A percentile compares a stretch with the other conserved stretches of the same genome.
Evolutionary conservation across 2,888 invertebrate species (phyloP).

Genomic region (Platycnemis pennipes): DNA sequence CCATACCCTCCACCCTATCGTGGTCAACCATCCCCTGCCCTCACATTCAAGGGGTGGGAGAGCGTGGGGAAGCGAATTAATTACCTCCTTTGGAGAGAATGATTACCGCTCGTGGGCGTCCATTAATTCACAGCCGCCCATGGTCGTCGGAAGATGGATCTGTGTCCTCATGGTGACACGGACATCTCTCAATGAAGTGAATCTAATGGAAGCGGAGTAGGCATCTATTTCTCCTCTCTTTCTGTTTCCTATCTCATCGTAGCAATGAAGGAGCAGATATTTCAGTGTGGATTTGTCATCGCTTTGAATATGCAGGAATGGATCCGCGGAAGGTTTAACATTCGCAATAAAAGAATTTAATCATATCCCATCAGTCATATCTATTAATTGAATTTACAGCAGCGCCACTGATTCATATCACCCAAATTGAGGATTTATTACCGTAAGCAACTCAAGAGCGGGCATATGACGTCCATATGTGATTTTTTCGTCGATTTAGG

Average conservation of each 20-base stretch:
- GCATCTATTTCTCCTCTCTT: not conserved
- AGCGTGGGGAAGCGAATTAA: not conserved
- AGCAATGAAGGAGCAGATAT: not conserved
- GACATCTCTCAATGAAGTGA: not conserved
- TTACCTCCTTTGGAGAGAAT: not conserved
- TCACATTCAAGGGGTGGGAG: not conserved
- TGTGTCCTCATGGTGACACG: not conserved
- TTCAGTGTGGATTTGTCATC: not conserved
- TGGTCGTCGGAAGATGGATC: conserved; percentile 6
- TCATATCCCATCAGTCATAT: no score
- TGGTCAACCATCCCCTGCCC: no score
- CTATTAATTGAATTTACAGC: no score
- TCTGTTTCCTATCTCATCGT: not conserved
- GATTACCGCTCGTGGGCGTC: not conserved
- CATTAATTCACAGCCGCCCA: not conserved
- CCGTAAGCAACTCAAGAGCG: no score
- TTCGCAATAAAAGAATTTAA: no score
- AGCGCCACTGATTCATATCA: no score
- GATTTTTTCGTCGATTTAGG: no score
- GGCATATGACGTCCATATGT: no score
- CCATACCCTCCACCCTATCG: no score
- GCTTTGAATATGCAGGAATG: not conserved
- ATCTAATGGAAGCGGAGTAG: not conserved
- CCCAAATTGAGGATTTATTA: no score
- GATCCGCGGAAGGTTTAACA: not conserved